Conservation (phyloP, 1,140 invertebrate genomes). For the Halesus radiatus region DNA sequence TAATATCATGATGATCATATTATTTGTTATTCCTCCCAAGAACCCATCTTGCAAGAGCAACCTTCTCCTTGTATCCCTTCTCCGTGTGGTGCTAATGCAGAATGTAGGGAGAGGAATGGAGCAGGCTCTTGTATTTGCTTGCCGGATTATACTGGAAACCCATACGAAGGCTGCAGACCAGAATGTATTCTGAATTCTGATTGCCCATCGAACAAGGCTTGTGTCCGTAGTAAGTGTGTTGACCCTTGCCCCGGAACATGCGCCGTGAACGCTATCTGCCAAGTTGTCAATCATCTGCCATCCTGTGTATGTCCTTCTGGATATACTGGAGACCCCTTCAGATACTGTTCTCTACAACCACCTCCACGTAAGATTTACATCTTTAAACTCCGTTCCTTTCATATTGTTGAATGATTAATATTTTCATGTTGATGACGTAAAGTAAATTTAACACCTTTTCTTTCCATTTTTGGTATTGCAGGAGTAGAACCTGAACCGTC, state of each 20-base stretch:
- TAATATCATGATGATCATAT: constrained; percentile 15
- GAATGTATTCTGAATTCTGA: constrained; percentile 80
- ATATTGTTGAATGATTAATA: too few relatives aligned
- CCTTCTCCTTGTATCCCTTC: constrained; percentile 75
- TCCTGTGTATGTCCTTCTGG: constrained; percentile 78
- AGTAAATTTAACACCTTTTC: too few relatives aligned
- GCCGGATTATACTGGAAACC: constrained; percentile 78
- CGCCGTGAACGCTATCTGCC: constrained; percentile 74
- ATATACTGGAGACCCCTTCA: constrained; percentile 82
- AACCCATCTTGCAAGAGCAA: constrained; percentile 60
- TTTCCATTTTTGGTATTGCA: background rate
- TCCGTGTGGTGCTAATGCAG: constrained; percentile 80
- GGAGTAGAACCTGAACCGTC: background rate
- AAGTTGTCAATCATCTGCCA: constrained; percentile 76
- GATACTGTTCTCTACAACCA: constrained; percentile 74
- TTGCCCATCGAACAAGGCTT: constrained; percentile 75
- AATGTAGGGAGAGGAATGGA: constrained; percentile 77
- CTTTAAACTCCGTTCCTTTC: background rate
- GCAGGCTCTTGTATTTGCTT: constrained; percentile 78
- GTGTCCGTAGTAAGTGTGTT: constrained; percentile 73
- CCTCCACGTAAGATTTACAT: constrained; percentile 66
- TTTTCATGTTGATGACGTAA: too few relatives aligned
- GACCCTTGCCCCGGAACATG: constrained; percentile 78
- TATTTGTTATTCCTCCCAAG: constrained; percentile 44
- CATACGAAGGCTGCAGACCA: constrained; percentile 81